Conservation (phyloP, 2,888 invertebrate genomes). For the Alviniconcha strummeri region DNA sequence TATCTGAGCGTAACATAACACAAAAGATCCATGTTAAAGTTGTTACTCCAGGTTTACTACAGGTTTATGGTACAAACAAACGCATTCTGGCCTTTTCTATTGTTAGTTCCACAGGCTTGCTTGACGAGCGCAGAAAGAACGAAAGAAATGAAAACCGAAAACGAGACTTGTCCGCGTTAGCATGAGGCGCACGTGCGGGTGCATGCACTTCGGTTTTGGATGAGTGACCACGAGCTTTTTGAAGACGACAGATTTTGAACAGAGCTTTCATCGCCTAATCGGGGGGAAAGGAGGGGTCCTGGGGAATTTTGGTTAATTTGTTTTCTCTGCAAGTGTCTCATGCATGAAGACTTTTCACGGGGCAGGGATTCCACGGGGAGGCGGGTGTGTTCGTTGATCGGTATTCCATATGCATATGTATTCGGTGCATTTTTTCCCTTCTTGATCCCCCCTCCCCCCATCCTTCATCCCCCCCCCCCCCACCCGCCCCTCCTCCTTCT, state of each 20-base stretch:
- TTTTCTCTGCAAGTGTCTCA: not conserved
- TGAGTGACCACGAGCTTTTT: not conserved
- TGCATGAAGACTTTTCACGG: not conserved
- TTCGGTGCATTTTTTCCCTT: not conserved
- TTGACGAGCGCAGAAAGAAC: too few species aligned
- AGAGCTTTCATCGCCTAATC: not conserved
- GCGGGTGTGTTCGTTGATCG: too few species aligned
- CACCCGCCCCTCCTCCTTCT: not conserved
- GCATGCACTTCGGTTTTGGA: not conserved
- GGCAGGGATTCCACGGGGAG: too few species aligned
- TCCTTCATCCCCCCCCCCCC: not conserved
- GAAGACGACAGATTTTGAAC: not conserved
- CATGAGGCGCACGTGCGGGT: not conserved
- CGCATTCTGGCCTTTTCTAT: not conserved
- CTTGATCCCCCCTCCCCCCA: not conserved
- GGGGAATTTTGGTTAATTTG: not conserved
- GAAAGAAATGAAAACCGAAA: too few species aligned
- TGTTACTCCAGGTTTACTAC: not conserved
- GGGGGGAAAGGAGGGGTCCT: not conserved
- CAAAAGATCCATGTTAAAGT: not conserved
- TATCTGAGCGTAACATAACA: not conserved
- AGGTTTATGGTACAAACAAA: not conserved
- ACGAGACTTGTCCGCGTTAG: too few species aligned
- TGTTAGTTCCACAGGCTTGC: not conserved
- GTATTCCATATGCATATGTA: too few species aligned